These are phyloP conservation scores for Sebastes kiyomatsui DNA, from an alignment of 2,797 vertebrate genomes.

Conservation along the genomic window DNA sequence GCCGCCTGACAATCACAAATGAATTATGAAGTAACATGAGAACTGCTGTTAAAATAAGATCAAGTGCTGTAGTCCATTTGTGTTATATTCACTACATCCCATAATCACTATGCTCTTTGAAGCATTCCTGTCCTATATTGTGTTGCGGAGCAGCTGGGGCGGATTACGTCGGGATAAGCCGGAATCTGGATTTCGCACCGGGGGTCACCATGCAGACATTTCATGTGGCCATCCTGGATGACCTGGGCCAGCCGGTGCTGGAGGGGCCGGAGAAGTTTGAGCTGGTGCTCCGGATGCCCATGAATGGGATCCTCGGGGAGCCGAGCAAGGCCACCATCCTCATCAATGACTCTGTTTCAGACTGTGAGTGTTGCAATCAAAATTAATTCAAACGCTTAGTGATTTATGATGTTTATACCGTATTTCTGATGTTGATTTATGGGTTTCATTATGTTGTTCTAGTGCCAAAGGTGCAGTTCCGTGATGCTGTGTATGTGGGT, in stretches of 20 bases:
- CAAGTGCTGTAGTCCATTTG: constrained; percentile 8
- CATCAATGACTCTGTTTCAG: constrained; percentile 93
- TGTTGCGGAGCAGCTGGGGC: constrained; percentile 84
- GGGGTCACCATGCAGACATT: constrained; percentile 92
- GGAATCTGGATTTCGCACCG: constrained; percentile 91
- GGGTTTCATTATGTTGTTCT: constrained; percentile 15
- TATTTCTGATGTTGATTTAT: constrained; percentile 13
- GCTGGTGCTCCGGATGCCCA: constrained; percentile 91
- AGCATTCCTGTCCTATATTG: constrained; percentile 40
- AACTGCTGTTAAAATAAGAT: constrained; percentile 19
- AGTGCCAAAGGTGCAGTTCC: constrained; percentile 97
- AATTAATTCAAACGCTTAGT: neutral
- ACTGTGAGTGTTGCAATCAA: constrained; percentile 83
- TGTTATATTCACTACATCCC: neutral
- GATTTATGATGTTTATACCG: neutral
- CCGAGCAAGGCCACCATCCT: constrained; percentile 87
- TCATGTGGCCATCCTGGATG: constrained; percentile 90
- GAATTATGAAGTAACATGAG: constrained; percentile 46
- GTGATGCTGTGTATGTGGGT: constrained; percentile 82
- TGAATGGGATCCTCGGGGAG: constrained; percentile 90
- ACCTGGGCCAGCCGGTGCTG: constrained; percentile 90
- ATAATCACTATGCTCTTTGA: constrained; percentile 27
- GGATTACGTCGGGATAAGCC: constrained; percentile 96
- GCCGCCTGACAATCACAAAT: constrained; percentile 34
- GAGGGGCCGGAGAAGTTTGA: constrained; percentile 93